Conservation (phyloP, 37 sponge, comb jelly and placozoan species). For the Dysidea cf. avara region DNA sequence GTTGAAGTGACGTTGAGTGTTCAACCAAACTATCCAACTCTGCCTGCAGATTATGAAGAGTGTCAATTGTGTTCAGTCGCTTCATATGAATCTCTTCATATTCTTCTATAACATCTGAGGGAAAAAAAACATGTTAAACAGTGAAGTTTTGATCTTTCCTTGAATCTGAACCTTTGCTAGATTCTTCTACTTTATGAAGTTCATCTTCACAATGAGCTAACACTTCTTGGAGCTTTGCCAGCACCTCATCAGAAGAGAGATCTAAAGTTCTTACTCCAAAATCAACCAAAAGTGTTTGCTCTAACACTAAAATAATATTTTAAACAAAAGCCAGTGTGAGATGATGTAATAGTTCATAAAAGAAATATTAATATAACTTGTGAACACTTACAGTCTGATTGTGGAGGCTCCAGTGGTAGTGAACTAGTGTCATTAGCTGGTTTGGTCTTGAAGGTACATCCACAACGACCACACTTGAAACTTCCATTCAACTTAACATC, state of each 20-base stretch:
- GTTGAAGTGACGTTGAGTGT: constrained; percentile 1
- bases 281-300: too few species aligned
- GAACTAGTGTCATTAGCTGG: constrained; percentile 21
- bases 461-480: constrained; percentile 81
- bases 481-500: constrained; percentile 16
- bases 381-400: too few species aligned
- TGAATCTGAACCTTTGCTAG: constrained; percentile 28
- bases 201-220: constrained; percentile 5
- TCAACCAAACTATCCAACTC: constrained; percentile 24
- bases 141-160: constrained; percentile 4
- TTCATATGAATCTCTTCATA: constrained; percentile 9
- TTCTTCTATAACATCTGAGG: constrained; percentile 33
- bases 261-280: too few species aligned
- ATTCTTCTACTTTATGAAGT: constrained; percentile 1
- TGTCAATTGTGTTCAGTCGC: not conserved
- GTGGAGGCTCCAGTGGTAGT: too few species aligned
- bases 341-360: too few species aligned
- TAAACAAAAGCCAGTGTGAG: too few species aligned
- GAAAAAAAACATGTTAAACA: not conserved
- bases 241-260: too few species aligned
- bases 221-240: too few species aligned
- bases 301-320: too few species aligned
- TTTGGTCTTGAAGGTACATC: constrained; percentile 38
- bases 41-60: constrained; percentile 13
- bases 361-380: too few species aligned